These are phyloP conservation scores for Melanostoma scalare DNA, from an alignment of 2,888 invertebrate genomes.

Conservation along the genomic window DNA sequence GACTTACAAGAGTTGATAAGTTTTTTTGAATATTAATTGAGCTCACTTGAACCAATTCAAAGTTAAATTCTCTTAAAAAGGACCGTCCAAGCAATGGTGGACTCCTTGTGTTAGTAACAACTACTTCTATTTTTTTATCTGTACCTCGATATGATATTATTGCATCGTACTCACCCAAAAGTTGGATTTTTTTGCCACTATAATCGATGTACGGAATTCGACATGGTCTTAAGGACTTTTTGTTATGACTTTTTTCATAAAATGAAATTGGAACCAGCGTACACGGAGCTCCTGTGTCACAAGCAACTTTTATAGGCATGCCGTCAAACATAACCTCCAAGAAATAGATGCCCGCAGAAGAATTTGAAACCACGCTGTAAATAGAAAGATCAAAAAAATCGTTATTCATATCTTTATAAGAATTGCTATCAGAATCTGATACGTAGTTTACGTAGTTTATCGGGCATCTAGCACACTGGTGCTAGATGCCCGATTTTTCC, in stretches of 20 bases:
- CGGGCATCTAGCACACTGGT: neutral
- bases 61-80: slow-evolving; percentile 29
- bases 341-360: neutral
- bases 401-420: neutral
- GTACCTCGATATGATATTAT: slow-evolving; percentile 8
- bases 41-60: slow-evolving; percentile 44
- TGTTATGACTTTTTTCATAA: slow-evolving; percentile 25
- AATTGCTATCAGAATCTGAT: slow-evolving; percentile 4
- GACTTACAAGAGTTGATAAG: slow-evolving; percentile 2
- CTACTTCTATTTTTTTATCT: slow-evolving; percentile 13
- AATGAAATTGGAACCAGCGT: slow-evolving; percentile 40
- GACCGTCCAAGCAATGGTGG: slow-evolving; percentile 9
- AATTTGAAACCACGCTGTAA: no score
- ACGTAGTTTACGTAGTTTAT: neutral
- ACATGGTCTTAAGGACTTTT: slow-evolving; percentile 9
- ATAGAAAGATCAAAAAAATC: neutral
- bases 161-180: slow-evolving; percentile 26
- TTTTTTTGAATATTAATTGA: slow-evolving; percentile 16
- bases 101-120: slow-evolving; percentile 12
- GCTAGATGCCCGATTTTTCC: neutral
- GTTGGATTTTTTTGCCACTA: slow-evolving; percentile 8
- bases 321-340: slow-evolving; percentile 31
- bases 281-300: slow-evolving; percentile 43
- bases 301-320: slow-evolving; percentile 21
- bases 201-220: slow-evolving; percentile 12